phyloP scores from a whole-genome alignment of 1,140 invertebrate genomes.

The Neodiprion virginianus region DNA sequence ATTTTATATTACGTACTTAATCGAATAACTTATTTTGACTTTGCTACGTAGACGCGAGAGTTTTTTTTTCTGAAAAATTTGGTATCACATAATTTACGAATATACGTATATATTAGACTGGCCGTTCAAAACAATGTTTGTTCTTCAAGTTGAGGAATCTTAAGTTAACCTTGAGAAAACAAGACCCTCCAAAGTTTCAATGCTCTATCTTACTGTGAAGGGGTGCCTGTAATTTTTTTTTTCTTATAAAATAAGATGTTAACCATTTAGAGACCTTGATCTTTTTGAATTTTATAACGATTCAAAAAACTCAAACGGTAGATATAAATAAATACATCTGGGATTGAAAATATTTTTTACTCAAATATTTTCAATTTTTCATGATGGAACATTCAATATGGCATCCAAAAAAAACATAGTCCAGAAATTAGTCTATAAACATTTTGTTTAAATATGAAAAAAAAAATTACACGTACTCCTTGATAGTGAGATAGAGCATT shows the following conservation, averaged over 20 bases:
- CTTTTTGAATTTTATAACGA: neutral
- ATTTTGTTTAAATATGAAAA: neutral
- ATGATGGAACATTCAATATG: too few species aligned
- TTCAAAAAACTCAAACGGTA: too few species aligned
- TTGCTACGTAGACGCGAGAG: too few species aligned
- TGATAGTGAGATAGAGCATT: neutral
- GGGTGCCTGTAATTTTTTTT: neutral
- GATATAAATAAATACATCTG: too few species aligned
- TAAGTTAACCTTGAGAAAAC: neutral
- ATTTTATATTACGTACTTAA: too few species aligned
- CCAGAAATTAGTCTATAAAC: neutral
- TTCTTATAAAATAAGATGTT: neutral
- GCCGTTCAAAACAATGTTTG: neutral
- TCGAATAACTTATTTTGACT: too few species aligned
- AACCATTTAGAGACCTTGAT: neutral
- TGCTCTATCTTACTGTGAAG: neutral
- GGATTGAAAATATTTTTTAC: too few species aligned
- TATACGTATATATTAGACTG: neutral
- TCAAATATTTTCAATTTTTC: too few species aligned
- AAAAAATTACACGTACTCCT: neutral
- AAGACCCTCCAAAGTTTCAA: neutral
- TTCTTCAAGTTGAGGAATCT: neutral
- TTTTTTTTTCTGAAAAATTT: too few species aligned
- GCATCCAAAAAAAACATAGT: neutral
- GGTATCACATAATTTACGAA: too few species aligned